phyloP scores from a whole-genome alignment of 37 sponge, comb jelly and placozoan species.

The Bolinopsis microptera region DNA sequence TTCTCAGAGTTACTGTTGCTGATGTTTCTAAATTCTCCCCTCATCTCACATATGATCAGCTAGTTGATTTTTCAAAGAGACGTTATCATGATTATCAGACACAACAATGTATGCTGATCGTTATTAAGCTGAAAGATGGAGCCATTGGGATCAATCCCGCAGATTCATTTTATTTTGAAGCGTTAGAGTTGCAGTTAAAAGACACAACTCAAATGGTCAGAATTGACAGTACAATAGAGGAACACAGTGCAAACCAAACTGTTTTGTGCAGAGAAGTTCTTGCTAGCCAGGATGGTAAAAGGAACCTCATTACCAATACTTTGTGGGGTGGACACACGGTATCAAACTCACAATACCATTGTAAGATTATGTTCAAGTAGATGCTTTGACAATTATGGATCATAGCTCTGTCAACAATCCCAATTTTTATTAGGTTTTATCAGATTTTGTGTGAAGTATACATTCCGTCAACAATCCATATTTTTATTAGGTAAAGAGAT shows the following conservation, averaged over 20 bases:
- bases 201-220: neutral
- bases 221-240: neutral
- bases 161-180: neutral
- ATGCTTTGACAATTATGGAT: no score
- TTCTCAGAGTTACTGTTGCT: neutral
- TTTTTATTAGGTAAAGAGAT: no score
- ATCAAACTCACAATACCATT: neutral
- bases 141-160: neutral
- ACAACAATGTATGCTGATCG: neutral
- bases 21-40: neutral
- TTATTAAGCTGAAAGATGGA: slow-evolving; percentile 4
- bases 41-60: neutral
- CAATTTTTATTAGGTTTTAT: no score
- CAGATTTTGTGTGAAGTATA: no score
- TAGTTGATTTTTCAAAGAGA: neutral
- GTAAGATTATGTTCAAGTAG: neutral
- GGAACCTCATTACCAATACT: neutral
- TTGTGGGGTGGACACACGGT: neutral
- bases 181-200: neutral
- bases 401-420: no score
- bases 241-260: neutral
- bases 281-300: neutral
- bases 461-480: no score
- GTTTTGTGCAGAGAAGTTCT: neutral
- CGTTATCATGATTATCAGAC: neutral